Conservation (phyloP, 2,888 invertebrate genomes). For the Drosophila longiperda region DNA sequence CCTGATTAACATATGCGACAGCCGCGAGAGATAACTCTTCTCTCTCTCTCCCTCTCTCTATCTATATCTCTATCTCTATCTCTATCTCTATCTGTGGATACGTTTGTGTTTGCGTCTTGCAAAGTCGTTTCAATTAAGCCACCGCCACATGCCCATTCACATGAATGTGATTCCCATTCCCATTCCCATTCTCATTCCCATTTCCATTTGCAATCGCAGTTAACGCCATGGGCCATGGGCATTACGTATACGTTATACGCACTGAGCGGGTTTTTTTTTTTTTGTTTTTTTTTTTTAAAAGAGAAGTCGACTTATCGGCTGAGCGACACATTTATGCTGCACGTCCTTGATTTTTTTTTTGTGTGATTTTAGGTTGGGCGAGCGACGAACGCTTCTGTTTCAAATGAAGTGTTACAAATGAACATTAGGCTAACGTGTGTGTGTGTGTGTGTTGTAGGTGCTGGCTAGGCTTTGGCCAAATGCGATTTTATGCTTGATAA, state of each 20-base stretch:
- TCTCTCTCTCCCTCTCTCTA: background rate
- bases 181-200: background rate
- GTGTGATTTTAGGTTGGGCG: slow-evolving; percentile 39
- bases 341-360: slow-evolving; percentile 9
- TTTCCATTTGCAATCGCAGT: slow-evolving; percentile 34
- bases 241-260: slow-evolving; percentile 59
- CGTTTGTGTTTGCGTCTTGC: slow-evolving; percentile 20
- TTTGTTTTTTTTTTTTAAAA: background rate
- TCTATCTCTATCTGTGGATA: slow-evolving; percentile 3
- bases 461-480: slow-evolving; percentile 54
- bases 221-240: slow-evolving; percentile 32
- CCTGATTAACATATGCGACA: slow-evolving; percentile 53
- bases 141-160: slow-evolving; percentile 14
- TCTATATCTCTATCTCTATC: background rate
- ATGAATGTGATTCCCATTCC: background rate
- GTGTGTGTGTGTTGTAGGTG: slow-evolving; percentile 16
- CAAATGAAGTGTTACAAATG: slow-evolving; percentile 77
- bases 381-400: slow-evolving; percentile 61
- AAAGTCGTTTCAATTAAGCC: slow-evolving; percentile 55
- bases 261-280: slow-evolving; percentile 22
- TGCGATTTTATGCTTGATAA: slow-evolving; percentile 78
- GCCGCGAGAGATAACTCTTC: slow-evolving; percentile 16
- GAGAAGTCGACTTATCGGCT: slow-evolving; percentile 50
- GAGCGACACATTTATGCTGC: slow-evolving; percentile 32
- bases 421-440: slow-evolving; percentile 58